Evolutionary conservation across 2,797 vertebrate species (phyloP), one percentile per base, ranked within the genome.

Genomic region (Pseudomugil gertrudae): DNA sequence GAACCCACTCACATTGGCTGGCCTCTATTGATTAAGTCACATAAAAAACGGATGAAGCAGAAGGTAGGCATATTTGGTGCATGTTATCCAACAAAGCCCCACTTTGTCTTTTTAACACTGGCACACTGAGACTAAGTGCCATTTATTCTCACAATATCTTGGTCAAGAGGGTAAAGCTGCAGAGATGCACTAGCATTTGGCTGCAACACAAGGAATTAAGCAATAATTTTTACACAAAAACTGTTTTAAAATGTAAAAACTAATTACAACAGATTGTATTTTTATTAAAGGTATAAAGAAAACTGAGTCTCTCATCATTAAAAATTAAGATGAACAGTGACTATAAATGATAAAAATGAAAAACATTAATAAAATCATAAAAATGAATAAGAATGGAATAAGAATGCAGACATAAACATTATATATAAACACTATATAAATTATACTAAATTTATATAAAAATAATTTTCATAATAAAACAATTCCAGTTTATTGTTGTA

Each of bases 1-100:
- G 64, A 63, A 52, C 73, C 80, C 14, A 10, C 83, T 89, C 69
- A 69, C 81, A 89, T 88, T 78, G 72, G 81, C 78, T 45, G 58
- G 76, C 74, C 68, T 76, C 81, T 85, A 94, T 92, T 45, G 92
- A 93, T 93, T 92, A 76, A 85, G 81, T 88, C 89, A 80, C 69
- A 76, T 79, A 78, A 78, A 86, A 88, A 91, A 90, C n/a, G 85
- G 83, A 91, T 89, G 74, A 85, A 84, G 69, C 27, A 50, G 66
- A 69, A 66, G 84, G 76, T 72, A 76, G 79, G 78, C 57, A 78
- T 73, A 80, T 68, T 63, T 81, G 87, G 67, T 87, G 84, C 80
- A 74, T 86, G 89, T 88, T 63, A 29, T 80, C 79, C 73, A 85
- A 85, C 80, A 64, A 64, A 80, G 71, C 71, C 63, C 63, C 72